A percentile compares a stretch with the other conserved stretches of the same genome.
Evolutionary conservation across 1,140 invertebrate species (phyloP).

Genomic region (Oryctes rhinoceros): DNA sequence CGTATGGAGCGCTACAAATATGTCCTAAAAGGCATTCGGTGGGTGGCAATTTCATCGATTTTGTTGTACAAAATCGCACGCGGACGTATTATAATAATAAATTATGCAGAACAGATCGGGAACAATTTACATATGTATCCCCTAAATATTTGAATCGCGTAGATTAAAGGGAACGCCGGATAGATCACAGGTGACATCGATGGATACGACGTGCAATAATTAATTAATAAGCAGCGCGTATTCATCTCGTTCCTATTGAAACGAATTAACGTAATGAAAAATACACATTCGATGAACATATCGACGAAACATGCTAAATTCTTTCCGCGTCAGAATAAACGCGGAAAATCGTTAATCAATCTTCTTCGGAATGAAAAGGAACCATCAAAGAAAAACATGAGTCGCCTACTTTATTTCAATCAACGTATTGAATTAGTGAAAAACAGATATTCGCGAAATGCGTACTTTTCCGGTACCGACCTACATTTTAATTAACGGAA

Average conservation of each 20-base stretch:
- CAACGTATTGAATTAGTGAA: slow-evolving; percentile 16
- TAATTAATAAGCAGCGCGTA: neutral
- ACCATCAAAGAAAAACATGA: slow-evolving; percentile 7
- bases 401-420: slow-evolving; percentile 13
- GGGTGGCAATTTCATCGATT: slow-evolving; percentile 8
- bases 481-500: neutral
- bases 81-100: slow-evolving; percentile 4
- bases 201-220: neutral
- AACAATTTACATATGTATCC: neutral
- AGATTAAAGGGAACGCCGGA: too few species aligned
- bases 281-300: neutral
- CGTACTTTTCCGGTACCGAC: neutral
- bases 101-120: neutral
- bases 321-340: neutral
- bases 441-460: neutral
- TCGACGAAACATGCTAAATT: slow-evolving; percentile 17
- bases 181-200: too few species aligned
- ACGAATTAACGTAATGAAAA: neutral
- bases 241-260: neutral
- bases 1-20: neutral
- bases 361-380: slow-evolving; percentile 6
- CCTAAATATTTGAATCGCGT: neutral
- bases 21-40: neutral
- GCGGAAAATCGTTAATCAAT: slow-evolving; percentile 25
- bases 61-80: neutral